Conservation (phyloP, 2,888 invertebrate species). For the Metallyticus violacea region DNA sequence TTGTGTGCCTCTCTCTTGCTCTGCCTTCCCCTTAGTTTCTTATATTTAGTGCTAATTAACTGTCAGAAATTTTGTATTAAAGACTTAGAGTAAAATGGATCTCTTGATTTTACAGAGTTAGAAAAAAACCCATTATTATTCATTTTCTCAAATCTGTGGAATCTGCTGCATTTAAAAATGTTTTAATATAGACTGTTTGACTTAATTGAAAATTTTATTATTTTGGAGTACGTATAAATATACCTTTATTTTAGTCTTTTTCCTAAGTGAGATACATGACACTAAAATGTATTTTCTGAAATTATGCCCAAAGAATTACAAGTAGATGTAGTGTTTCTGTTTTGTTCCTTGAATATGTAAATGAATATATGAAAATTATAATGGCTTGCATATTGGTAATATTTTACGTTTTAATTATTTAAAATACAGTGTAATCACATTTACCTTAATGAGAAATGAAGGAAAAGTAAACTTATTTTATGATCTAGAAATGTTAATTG, state of each 20-base stretch:
- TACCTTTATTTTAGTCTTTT: too few relatives aligned
- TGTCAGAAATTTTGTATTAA: neutral
- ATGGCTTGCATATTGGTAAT: neutral
- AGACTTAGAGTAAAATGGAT: neutral
- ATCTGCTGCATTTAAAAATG: neutral
- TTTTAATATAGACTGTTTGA: neutral
- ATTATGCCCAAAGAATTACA: neutral
- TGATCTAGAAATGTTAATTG: too few relatives aligned
- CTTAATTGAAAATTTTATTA: neutral
- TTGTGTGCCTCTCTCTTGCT: neutral
- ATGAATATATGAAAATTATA: neutral
- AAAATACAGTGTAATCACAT: too few relatives aligned
- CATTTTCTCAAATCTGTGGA: too few relatives aligned
- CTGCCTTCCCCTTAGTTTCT: neutral
- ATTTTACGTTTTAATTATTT: neutral
- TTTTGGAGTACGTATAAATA: neutral
- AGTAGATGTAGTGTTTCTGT: neutral
- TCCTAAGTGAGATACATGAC: neutral
- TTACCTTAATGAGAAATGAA: neutral
- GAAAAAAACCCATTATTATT: too few relatives aligned
- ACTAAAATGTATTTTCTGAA: neutral
- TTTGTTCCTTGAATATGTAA: neutral
- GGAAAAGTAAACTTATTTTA: too few relatives aligned
- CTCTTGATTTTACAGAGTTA: too few relatives aligned
- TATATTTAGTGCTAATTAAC: neutral